phyloP scores from a whole-genome alignment of 2,113 vertebrate genomes.

The Peromyscus californicus region DNA sequence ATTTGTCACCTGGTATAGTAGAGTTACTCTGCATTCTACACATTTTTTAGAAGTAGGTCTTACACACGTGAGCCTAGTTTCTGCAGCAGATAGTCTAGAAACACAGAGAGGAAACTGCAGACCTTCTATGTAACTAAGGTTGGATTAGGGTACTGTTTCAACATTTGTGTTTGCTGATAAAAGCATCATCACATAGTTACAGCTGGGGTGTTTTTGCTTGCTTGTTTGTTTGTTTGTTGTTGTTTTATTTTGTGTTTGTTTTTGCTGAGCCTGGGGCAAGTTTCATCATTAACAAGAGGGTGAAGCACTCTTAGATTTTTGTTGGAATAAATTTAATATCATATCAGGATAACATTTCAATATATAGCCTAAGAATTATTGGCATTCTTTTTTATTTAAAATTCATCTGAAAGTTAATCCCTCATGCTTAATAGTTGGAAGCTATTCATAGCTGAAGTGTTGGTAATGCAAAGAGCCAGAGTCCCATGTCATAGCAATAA shows the following conservation, averaged over 20 bases:
- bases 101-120: slow-evolving; percentile 70
- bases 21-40: background rate
- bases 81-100: slow-evolving; percentile 39
- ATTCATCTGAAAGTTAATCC: slow-evolving; percentile 83
- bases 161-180: slow-evolving; percentile 84
- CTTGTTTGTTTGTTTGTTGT: background rate
- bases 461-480: slow-evolving; percentile 77
- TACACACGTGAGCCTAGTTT: slow-evolving; percentile 5
- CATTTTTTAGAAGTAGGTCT: background rate
- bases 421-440: slow-evolving; percentile 84
- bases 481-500: slow-evolving; percentile 75
- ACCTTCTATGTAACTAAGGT: slow-evolving; percentile 73
- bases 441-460: slow-evolving; percentile 83
- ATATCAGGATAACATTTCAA: slow-evolving; percentile 80
- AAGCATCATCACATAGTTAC: slow-evolving; percentile 77
- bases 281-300: slow-evolving; percentile 84
- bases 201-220: background rate
- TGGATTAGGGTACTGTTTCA: slow-evolving; percentile 83
- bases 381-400: slow-evolving; percentile 82
- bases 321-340: slow-evolving; percentile 83
- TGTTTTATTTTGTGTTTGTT: background rate
- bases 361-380: slow-evolving; percentile 83
- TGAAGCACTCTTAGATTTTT: slow-evolving; percentile 75
- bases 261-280: slow-evolving; percentile 78
- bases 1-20: background rate